A percentile compares a stretch with the other conserved stretches of the same genome.
Evolutionary conservation across 35 echinoderm and acorn worm genomes (phyloP).

Genomic region (Acanthaster planci): DNA sequence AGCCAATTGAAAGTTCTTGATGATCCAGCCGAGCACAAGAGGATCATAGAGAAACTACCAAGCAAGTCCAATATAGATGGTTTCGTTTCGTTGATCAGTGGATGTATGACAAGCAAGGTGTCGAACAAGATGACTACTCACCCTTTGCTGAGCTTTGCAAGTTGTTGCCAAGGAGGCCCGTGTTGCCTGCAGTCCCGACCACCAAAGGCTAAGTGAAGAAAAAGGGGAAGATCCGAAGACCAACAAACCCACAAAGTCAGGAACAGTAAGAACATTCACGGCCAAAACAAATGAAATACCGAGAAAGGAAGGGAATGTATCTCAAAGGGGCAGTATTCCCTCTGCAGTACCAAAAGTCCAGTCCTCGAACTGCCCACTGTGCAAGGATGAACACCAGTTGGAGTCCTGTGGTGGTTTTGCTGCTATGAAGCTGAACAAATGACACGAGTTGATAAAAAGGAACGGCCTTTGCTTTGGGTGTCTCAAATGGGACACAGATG

Average conservation of each 20-base stretch:
- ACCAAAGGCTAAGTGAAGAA: background rate
- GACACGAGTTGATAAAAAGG: background rate
- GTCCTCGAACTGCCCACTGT: background rate
- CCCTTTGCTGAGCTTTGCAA: background rate
- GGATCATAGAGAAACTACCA: background rate
- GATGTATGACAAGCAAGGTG: background rate
- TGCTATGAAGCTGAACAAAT: background rate
- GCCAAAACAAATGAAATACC: background rate
- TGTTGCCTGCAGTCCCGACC: background rate
- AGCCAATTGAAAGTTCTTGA: background rate
- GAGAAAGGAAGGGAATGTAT: background rate
- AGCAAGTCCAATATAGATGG: background rate
- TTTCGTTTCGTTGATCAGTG: background rate
- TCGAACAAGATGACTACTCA: background rate
- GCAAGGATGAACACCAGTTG: background rate
- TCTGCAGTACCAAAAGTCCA: background rate
- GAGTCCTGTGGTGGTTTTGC: background rate
- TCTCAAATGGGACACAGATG: conserved; percentile 13
- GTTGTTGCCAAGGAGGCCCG: background rate
- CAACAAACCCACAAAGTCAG: background rate
- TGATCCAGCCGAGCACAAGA: conserved; percentile 1
- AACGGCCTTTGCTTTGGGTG: background rate
- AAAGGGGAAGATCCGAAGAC: background rate
- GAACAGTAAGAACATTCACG: background rate
- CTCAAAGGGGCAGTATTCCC: background rate